Conservation (phyloP, 1,140 invertebrate genomes). For the Sinonovacula constricta region DNA sequence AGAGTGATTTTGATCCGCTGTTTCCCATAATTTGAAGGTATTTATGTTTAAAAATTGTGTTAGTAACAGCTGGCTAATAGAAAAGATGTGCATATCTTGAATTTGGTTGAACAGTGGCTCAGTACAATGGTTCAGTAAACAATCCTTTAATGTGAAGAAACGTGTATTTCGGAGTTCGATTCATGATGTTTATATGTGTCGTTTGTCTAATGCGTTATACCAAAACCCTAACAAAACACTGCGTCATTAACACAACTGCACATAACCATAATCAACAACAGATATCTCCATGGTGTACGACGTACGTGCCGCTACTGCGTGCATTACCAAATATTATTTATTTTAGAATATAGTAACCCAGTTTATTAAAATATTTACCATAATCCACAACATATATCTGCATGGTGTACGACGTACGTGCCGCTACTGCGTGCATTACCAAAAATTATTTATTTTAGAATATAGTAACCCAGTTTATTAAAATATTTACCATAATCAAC, state of each 20-base stretch:
- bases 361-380: constrained; percentile 5
- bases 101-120: too few relatives aligned
- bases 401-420: background rate
- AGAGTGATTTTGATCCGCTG: too few relatives aligned
- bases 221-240: background rate
- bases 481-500: background rate
- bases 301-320: background rate
- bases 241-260: background rate
- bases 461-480: too few relatives aligned
- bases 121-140: too few relatives aligned
- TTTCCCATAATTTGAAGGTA: too few relatives aligned
- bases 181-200: background rate
- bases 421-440: background rate
- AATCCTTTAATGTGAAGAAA: too few relatives aligned
- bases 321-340: background rate
- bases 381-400: constrained; percentile 14
- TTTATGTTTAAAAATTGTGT: too few relatives aligned
- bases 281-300: background rate
- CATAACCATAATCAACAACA: background rate
- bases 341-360: too few relatives aligned
- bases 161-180: too few relatives aligned
- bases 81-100: too few relatives aligned
- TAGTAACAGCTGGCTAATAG: too few relatives aligned
- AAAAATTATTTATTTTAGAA: background rate
- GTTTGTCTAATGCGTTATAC: background rate